Evolutionary conservation across 2,797 vertebrate genomes (phyloP), one percentile per base, ranked within the genome.

Genomic region (Cyclopterus lumpus): DNA sequence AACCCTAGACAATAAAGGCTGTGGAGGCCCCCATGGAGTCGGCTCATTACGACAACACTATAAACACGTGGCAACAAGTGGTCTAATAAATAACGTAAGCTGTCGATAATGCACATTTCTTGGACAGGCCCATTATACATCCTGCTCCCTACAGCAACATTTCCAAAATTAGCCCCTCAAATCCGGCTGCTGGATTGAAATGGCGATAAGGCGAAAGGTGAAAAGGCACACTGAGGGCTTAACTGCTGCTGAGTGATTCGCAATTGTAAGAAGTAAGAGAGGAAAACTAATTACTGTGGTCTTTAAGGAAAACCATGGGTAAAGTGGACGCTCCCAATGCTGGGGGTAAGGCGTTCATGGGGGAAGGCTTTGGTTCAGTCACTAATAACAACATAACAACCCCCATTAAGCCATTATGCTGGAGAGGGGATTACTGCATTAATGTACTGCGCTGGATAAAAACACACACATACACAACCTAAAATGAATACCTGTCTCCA

Each of bases 271-370:
- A 89, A 77, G 79, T 82, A 86, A 85, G 63, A 84, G 84, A 76
- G 68, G 83, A 86, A 54, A 94, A 92, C 89, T 93, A 93, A 94
- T 95, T 94, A 94, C 77, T 71, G 77, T 38, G 75, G 79, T 89
- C 87, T 93, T 90, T 86, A 89, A 88, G 80, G 84, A 90, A 92
- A 92, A 89, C 66, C 82, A 74, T n/a, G 82, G 83, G 78, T 89
- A 81, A 87, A 88, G 86, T 88, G 88, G 88, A 88, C 44, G 63
- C 80, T 87, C 81, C 81, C 85, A 80, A 76, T 68, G 82, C 85
- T 86, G 73, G 67, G 84, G 85, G 82, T 83, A 79, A 88, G 85
- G 83, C 77, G 51, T 83, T 91, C 84, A 81, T 84, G 76, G 89
- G 87, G 87, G 85, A 88, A 88, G 81, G 83, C 80, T 91, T 91